These are phyloP conservation scores for Eciton burchellii DNA, from an alignment of 1,140 invertebrate genomes.

Conservation along the genomic window DNA sequence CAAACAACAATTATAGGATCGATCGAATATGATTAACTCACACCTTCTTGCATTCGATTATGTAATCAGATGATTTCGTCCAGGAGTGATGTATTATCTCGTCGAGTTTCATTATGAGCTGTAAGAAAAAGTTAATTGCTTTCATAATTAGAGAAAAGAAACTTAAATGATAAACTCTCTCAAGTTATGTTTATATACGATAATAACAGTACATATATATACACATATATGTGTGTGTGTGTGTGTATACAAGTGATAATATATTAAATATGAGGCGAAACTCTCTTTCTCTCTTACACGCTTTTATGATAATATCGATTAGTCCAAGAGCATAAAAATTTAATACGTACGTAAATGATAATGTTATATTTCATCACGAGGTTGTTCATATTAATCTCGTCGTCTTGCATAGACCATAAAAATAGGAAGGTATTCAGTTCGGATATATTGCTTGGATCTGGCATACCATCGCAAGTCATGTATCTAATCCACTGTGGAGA, in stretches of 20 bases:
- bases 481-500: constrained; percentile 87
- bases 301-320: constrained; percentile 4
- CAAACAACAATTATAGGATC: constrained; percentile 31
- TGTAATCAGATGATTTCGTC: constrained; percentile 67
- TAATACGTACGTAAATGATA: constrained; percentile 78
- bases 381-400: constrained; percentile 82
- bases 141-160: neutral
- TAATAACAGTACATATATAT: neutral
- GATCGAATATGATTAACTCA: constrained; percentile 37
- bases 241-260: too few relatives aligned
- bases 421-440: constrained; percentile 88
- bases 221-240: too few relatives aligned
- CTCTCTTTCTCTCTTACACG: neutral
- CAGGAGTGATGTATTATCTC: constrained; percentile 80
- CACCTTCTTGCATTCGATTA: constrained; percentile 85
- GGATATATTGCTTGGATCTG: constrained; percentile 86
- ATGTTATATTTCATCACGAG: constrained; percentile 76
- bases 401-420: constrained; percentile 86
- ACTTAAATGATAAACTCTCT: too few relatives aligned
- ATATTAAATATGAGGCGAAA: neutral
- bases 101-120: constrained; percentile 85
- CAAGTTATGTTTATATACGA: neutral
- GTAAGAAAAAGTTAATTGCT: constrained; percentile 48
- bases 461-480: constrained; percentile 88
- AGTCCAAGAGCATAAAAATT: neutral